These are phyloP conservation scores for Pelobates fuscus DNA, from an alignment of 2,113 vertebrate genomes.

Conservation along the genomic window DNA sequence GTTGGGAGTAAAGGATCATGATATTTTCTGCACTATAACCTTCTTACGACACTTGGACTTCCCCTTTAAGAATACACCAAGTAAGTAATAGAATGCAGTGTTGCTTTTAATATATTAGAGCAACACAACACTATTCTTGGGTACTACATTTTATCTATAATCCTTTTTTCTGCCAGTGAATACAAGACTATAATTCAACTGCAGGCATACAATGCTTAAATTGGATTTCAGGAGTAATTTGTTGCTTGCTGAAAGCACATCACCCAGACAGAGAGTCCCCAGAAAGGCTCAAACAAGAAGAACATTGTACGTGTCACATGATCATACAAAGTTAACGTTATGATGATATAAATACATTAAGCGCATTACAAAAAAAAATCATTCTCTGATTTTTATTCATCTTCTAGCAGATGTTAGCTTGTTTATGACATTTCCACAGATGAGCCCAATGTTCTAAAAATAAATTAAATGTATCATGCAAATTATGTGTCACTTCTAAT, in stretches of 20 bases:
- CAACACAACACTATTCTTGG: no score
- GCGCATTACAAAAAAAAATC: no score
- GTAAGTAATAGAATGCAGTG: no score
- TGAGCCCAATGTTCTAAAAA: constrained; percentile 7
- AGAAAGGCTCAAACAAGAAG: neutral
- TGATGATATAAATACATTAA: no score
- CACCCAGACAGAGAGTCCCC: neutral
- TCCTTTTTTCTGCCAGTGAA: neutral
- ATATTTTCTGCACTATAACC: no score
- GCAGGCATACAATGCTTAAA: neutral
- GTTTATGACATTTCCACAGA: neutral
- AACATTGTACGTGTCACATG: neutral
- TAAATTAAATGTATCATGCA: neutral
- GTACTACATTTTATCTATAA: neutral
- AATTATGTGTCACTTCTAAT: constrained; percentile 15
- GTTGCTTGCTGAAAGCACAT: neutral
- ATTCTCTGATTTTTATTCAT: neutral
- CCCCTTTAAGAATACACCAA: no score
- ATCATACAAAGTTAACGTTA: neutral
- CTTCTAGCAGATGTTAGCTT: neutral
- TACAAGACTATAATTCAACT: neutral
- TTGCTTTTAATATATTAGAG: no score
- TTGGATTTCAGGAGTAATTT: neutral
- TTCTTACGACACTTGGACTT: no score
- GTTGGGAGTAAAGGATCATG: no score